A percentile compares a stretch with the other conserved stretches of the same genome.
Evolutionary conservation across 2,888 invertebrate genomes (phyloP).

Genomic region (Caenorhabditis sp.): DNA sequence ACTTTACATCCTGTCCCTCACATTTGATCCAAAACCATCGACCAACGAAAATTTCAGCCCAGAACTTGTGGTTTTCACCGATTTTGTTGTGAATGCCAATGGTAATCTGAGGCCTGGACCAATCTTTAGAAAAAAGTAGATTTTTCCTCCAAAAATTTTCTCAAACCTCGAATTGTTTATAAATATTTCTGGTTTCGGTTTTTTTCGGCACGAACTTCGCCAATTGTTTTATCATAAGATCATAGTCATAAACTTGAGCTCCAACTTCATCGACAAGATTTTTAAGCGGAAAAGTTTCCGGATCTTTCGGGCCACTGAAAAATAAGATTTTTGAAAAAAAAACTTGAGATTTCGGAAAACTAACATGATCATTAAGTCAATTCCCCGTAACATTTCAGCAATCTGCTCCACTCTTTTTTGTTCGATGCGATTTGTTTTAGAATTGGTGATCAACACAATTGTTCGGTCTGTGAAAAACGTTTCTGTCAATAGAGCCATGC

Average conservation of each 20-base stretch:
- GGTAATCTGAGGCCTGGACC: conserved; percentile 36
- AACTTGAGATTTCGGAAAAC: neutral
- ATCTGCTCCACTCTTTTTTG: neutral
- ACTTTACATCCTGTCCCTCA: conserved; percentile 13
- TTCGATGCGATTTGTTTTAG: neutral
- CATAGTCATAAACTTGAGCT: neutral
- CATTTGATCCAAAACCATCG: conserved; percentile 17
- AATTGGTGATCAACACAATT: neutral
- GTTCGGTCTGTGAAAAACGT: no score
- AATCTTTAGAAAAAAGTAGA: conserved; percentile 7
- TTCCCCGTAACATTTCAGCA: neutral
- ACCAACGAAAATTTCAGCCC: conserved; percentile 27
- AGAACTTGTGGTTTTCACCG: conserved; percentile 24
- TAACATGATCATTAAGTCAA: neutral
- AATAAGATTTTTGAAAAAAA: neutral
- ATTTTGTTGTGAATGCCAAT: conserved; percentile 29
- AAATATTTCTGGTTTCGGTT: neutral
- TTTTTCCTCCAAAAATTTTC: neutral
- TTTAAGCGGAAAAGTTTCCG: neutral
- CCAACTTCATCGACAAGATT: neutral
- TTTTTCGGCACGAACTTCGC: neutral
- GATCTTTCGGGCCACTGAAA: neutral
- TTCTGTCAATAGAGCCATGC: no score
- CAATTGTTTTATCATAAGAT: neutral
- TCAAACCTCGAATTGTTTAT: neutral